phyloP scores from a whole-genome alignment of 2,113 vertebrate genomes.

The Esox niger region DNA sequence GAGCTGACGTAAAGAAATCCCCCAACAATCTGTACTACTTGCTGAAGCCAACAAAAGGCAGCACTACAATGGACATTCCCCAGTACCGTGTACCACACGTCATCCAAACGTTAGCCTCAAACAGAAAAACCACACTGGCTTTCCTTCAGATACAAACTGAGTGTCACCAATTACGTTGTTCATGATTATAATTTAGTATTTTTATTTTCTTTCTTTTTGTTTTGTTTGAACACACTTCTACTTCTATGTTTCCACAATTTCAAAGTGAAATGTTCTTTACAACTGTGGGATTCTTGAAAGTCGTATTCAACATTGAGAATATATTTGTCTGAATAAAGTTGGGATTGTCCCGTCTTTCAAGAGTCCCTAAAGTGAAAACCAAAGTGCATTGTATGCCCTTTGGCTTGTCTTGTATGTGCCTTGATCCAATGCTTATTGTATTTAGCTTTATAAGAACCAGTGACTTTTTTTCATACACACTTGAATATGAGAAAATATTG shows the following conservation, averaged over 20 bases:
- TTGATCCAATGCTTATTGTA: slow-evolving; percentile 99
- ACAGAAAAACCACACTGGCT: slow-evolving; percentile 77
- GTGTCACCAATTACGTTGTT: slow-evolving; percentile 75
- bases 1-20: slow-evolving; percentile 60
- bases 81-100: slow-evolving; percentile 71
- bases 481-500: slow-evolving; percentile 94
- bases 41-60: slow-evolving; percentile 62
- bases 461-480: slow-evolving; percentile 96
- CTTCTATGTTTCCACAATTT: slow-evolving; percentile 88
- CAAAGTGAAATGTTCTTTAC: slow-evolving; percentile 83
- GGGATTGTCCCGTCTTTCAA: no score
- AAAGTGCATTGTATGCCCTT: slow-evolving; percentile 99
- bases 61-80: slow-evolving; percentile 67
- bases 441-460: slow-evolving; percentile 94
- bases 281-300: slow-evolving; percentile 43
- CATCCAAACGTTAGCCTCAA: slow-evolving; percentile 76
- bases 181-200: slow-evolving; percentile 73
- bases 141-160: slow-evolving; percentile 69
- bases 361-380: slow-evolving; percentile 78
- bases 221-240: slow-evolving; percentile 77
- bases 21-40: slow-evolving; percentile 56
- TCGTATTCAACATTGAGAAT: no score
- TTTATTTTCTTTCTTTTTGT: slow-evolving; percentile 57
- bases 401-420: slow-evolving; percentile 99
- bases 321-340: no score